Conservation (phyloP, 1,140 invertebrate species). For the Akabosia matsudoensis region DNA sequence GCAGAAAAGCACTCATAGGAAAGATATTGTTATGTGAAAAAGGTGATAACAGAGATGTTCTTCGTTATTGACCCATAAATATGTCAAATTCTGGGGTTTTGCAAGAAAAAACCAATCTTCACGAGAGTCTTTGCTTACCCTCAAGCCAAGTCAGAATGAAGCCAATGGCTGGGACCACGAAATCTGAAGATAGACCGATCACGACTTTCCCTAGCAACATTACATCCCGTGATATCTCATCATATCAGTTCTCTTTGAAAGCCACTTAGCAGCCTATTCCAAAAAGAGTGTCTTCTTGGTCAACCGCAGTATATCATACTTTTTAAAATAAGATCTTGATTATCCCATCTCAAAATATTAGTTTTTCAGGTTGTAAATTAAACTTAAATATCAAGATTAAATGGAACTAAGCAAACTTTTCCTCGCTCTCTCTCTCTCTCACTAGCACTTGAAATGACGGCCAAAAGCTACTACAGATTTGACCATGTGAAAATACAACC, state of each 20-base stretch:
- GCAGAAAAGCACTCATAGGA: too few relatives aligned
- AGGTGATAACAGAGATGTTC: constrained; percentile 13
- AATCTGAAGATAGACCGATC: not conserved
- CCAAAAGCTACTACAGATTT: too few relatives aligned
- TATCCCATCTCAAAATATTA: constrained; percentile 6
- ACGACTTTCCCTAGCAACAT: not conserved
- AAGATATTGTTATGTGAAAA: constrained; percentile 6
- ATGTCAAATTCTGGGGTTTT: constrained; percentile 1
- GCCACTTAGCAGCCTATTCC: too few relatives aligned
- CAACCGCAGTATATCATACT: too few relatives aligned
- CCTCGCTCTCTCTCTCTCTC: too few relatives aligned
- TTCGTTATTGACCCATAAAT: constrained; percentile 16
- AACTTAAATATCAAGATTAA: constrained; percentile 22
- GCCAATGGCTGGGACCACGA: not conserved
- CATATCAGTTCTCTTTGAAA: too few relatives aligned
- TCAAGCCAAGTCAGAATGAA: too few relatives aligned
- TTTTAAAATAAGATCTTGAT: constrained; percentile 10
- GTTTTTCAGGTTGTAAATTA: constrained; percentile 15
- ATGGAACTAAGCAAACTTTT: not conserved
- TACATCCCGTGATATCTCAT: too few relatives aligned
- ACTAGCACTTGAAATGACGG: too few relatives aligned
- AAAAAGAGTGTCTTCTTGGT: too few relatives aligned
- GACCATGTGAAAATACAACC: too few relatives aligned
- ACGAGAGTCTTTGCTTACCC: too few relatives aligned
- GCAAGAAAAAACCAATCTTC: not conserved